Evolutionary conservation across 2,113 vertebrate genomes (phyloP).

Genomic region (Apodemus speciosus): DNA sequence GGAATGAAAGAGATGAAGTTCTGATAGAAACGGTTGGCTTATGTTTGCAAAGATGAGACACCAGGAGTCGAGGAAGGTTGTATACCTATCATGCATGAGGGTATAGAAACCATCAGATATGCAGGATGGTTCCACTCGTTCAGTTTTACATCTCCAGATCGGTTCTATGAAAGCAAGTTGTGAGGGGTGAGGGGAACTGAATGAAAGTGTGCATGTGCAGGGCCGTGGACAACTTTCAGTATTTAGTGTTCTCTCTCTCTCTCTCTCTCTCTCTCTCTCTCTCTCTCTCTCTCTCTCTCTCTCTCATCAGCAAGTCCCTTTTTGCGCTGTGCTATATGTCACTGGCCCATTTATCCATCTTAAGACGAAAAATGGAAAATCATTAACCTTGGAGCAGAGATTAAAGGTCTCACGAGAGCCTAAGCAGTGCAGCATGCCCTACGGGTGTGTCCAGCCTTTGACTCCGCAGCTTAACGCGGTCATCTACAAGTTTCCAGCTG

Average conservation of each 20-base stretch:
- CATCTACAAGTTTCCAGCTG: neutral
- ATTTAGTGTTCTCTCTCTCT: neutral
- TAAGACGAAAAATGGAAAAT: neutral
- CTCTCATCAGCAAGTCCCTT: neutral
- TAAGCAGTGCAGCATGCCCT: neutral
- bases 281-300: too few species aligned
- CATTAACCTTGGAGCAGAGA: neutral
- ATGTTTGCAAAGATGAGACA: neutral
- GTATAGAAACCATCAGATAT: accelerated
- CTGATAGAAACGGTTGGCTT: neutral
- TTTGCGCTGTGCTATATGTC: neutral
- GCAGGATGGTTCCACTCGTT: neutral
- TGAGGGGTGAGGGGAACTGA: neutral
- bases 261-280: too few species aligned
- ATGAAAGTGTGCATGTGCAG: neutral
- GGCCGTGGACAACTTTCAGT: neutral
- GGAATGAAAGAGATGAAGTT: neutral
- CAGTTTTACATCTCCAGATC: neutral
- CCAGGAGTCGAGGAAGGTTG: neutral
- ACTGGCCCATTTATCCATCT: neutral
- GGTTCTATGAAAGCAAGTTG: neutral
- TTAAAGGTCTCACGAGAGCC: neutral
- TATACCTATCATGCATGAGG: accelerated
- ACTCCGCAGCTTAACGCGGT: too few species aligned
- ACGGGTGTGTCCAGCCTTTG: neutral